Conservation (phyloP, 2,113 vertebrate species). For the Eurystomus gularis region DNA sequence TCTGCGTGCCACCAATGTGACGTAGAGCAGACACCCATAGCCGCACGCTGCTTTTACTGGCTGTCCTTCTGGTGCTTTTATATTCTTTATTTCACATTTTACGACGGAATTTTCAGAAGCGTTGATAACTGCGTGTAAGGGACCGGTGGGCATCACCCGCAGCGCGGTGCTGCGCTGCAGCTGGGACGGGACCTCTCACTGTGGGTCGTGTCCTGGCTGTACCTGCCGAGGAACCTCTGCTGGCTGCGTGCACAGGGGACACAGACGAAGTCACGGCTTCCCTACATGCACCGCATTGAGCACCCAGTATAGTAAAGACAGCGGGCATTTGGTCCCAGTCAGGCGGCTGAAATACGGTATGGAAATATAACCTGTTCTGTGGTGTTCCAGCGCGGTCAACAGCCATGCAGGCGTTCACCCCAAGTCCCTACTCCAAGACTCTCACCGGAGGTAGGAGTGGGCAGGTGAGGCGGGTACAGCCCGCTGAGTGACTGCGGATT, state of each 20-base stretch:
- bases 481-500: not conserved
- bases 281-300: not conserved
- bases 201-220: not conserved
- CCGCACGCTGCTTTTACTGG: not conserved
- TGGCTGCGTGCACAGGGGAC: not conserved
- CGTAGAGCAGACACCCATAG: not conserved
- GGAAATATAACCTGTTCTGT: not conserved
- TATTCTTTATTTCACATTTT: not conserved
- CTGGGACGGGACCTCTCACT: not conserved
- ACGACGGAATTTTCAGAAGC: not conserved
- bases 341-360: accelerated
- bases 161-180: not conserved
- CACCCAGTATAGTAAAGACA: not conserved
- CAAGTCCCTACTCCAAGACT: not conserved
- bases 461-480: not conserved
- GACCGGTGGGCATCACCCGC: not conserved
- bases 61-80: not conserved
- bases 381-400: not conserved
- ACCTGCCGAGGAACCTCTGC: not conserved
- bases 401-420: not conserved
- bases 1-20: not conserved
- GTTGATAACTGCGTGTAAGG: not conserved
- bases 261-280: not conserved
- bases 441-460: not conserved
- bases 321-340: not conserved